Evolutionary conservation across 2,113 vertebrate species (phyloP).

Genomic region (Odocoileus hemionus): DNA sequence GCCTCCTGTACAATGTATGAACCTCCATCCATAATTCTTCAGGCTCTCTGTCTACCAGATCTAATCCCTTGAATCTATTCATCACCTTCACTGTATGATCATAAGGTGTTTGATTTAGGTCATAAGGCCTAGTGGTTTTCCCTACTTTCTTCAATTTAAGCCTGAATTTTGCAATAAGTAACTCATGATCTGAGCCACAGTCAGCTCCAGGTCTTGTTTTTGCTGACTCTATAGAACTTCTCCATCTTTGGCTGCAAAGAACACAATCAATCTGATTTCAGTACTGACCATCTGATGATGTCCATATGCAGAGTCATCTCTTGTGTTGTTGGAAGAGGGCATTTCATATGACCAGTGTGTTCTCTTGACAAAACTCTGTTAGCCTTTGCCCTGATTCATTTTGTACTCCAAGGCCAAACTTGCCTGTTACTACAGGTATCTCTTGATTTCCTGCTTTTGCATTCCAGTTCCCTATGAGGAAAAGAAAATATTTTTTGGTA

Average conservation of each 20-base stretch:
- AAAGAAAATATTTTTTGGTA: not conserved
- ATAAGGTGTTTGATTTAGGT: not conserved
- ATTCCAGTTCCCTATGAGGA: not conserved
- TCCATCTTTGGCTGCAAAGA: not conserved
- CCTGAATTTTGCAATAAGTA: not conserved
- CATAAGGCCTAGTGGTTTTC: not conserved
- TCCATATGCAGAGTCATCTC: not conserved
- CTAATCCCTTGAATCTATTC: not conserved
- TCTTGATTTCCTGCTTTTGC: not conserved
- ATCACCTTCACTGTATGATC: not conserved
- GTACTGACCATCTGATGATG: not conserved
- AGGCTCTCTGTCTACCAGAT: not conserved
- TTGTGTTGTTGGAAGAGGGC: not conserved
- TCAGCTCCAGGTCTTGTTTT: not conserved
- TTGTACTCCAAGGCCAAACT: not conserved
- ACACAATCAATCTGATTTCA: not conserved
- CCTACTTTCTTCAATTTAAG: not conserved
- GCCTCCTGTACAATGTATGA: not conserved
- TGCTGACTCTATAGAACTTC: not conserved
- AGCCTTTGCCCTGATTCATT: not conserved
- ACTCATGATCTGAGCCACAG: not conserved
- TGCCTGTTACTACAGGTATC: not conserved
- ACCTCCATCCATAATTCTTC: not conserved
- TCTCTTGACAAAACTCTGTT: not conserved
- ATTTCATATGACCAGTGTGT: not conserved